A percentile compares a stretch with the other conserved stretches of the same genome.
These are phyloP conservation scores for Sphaerodactylus townsendi DNA, from an alignment of 2,113 vertebrate species.

Conservation along the genomic window DNA sequence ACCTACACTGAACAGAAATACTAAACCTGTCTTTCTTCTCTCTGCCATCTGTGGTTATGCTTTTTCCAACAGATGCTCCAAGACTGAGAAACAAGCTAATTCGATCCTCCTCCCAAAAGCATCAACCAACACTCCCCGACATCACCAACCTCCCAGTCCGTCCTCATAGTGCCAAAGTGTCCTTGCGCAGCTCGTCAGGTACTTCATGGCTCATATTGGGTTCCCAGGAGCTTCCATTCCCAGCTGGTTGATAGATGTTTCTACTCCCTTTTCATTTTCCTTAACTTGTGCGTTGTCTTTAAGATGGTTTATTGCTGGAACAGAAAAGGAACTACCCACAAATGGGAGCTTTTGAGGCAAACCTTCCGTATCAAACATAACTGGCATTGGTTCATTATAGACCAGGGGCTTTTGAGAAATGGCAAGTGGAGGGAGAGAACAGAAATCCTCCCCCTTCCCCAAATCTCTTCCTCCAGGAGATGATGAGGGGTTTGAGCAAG, in stretches of 20 bases:
- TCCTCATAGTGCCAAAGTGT: conserved; percentile 60
- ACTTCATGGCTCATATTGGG: neutral
- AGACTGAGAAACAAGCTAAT: conserved; percentile 34
- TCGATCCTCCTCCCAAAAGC: neutral
- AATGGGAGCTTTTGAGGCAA: neutral
- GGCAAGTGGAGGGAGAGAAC: too few species aligned
- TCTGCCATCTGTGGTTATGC: neutral
- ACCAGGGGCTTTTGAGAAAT: too few species aligned
- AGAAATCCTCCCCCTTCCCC: too few species aligned
- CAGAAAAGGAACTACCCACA: neutral
- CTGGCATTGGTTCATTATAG: neutral
- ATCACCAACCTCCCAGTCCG: neutral
- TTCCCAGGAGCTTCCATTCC: too few species aligned
- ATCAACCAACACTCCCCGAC: neutral
- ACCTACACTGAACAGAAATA: neutral
- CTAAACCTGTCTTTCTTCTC: neutral
- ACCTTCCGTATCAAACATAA: too few species aligned
- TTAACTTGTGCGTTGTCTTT: neutral
- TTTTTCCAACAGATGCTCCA: neutral
- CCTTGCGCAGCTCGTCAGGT: conserved; percentile 62
- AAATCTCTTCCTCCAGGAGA: too few species aligned
- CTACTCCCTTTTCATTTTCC: neutral
- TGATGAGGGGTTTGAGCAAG: too few species aligned
- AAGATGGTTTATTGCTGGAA: neutral
- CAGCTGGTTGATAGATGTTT: too few species aligned